Evolutionary conservation across 2,888 invertebrate genomes (phyloP).

Genomic region (Geotrupes spiniger): DNA sequence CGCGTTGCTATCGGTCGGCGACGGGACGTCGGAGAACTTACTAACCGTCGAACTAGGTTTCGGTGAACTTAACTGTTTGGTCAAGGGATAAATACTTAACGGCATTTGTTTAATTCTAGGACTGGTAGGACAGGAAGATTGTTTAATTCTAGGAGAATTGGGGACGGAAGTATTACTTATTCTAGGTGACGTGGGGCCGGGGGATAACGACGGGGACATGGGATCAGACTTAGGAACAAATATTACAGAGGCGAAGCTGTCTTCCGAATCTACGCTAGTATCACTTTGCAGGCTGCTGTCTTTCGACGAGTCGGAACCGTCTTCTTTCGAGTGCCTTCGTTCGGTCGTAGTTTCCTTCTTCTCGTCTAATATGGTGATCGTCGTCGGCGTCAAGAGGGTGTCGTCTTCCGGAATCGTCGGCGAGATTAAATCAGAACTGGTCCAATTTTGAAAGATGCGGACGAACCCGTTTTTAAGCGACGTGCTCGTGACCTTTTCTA

Average conservation of each 20-base stretch:
- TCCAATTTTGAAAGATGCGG: slow-evolving; percentile 81
- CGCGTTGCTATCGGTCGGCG: slow-evolving; percentile 51
- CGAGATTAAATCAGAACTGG: slow-evolving; percentile 55
- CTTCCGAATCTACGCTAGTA: slow-evolving; percentile 91
- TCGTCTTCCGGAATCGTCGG: slow-evolving; percentile 46
- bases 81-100: slow-evolving; percentile 55
- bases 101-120: slow-evolving; percentile 64
- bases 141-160: slow-evolving; percentile 72
- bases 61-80: slow-evolving; percentile 60
- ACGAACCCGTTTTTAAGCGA: slow-evolving; percentile 74
- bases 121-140: slow-evolving; percentile 65
- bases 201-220: slow-evolving; percentile 61
- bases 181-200: slow-evolving; percentile 62
- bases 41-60: slow-evolving; percentile 49
- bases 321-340: slow-evolving; percentile 78
- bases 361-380: slow-evolving; percentile 32
- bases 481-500: slow-evolving; percentile 73
- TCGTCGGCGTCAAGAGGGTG: slow-evolving; percentile 26
- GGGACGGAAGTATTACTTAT: slow-evolving; percentile 70
- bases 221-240: slow-evolving; percentile 82
- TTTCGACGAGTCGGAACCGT: slow-evolving; percentile 85
- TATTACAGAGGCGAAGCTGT: slow-evolving; percentile 90
- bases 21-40: slow-evolving; percentile 34
- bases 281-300: slow-evolving; percentile 90
- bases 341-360: slow-evolving; percentile 50